These are phyloP conservation scores for Sorex fumeus DNA, from an alignment of 2,113 vertebrate species.

Conservation along the genomic window DNA sequence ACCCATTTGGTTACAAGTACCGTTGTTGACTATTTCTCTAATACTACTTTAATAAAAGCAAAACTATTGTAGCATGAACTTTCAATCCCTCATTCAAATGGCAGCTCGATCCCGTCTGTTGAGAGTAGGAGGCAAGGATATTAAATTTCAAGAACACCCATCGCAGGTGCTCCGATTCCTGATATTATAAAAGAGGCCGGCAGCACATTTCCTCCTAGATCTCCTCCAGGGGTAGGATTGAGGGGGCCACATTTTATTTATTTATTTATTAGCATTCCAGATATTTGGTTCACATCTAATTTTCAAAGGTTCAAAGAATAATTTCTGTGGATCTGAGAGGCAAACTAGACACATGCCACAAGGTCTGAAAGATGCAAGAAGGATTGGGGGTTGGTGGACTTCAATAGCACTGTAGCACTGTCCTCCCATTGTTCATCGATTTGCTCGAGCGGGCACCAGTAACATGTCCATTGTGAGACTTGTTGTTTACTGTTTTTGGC, in stretches of 20 bases:
- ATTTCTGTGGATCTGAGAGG: neutral
- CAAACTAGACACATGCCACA: neutral
- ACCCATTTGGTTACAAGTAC: no score
- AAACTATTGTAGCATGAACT: neutral
- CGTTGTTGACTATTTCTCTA: neutral
- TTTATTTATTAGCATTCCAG: neutral
- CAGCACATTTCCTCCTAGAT: neutral
- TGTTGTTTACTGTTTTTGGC: no score
- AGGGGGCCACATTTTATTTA: neutral
- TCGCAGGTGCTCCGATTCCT: neutral
- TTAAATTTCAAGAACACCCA: slow-evolving; percentile 4
- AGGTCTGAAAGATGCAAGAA: neutral
- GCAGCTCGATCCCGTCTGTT: neutral
- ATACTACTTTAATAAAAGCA: slow-evolving; percentile 11
- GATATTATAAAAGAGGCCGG: neutral
- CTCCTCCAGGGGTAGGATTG: neutral
- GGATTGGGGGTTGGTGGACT: neutral
- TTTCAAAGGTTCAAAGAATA: neutral
- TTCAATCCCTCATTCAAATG: neutral
- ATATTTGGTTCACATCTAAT: neutral
- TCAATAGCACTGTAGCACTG: no score
- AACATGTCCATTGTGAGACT: no score
- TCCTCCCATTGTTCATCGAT: no score
- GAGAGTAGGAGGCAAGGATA: neutral
- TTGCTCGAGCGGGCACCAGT: no score